Evolutionary conservation across 2,888 invertebrate species (phyloP).

Genomic region (Yponomeuta cagnagella): DNA sequence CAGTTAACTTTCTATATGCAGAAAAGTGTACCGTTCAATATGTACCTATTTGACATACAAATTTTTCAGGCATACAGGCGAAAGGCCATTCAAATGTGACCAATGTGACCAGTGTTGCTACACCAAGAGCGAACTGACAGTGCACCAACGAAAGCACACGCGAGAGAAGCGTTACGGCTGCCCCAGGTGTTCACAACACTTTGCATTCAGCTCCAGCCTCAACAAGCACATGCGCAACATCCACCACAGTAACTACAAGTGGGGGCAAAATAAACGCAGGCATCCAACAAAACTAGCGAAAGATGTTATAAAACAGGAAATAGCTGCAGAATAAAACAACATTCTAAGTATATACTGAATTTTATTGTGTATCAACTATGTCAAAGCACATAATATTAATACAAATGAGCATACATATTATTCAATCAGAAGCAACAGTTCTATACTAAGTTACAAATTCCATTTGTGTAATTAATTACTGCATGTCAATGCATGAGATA

Average conservation of each 20-base stretch:
- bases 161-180: slow-evolving; percentile 61
- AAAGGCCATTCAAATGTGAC: slow-evolving; percentile 54
- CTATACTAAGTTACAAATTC: not conserved
- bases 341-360: not conserved
- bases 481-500: not conserved
- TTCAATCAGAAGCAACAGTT: not conserved
- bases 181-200: slow-evolving; percentile 53
- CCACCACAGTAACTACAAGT: slow-evolving; percentile 57
- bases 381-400: slow-evolving; percentile 2
- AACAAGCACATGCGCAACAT: slow-evolving; percentile 64
- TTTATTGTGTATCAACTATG: slow-evolving; percentile 9
- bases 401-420: slow-evolving; percentile 24
- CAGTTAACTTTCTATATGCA: too few species aligned
- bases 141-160: slow-evolving; percentile 58
- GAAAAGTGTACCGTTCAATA: too few species aligned
- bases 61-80: slow-evolving; percentile 56
- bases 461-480: not conserved
- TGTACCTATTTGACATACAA: not conserved
- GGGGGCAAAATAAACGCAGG: slow-evolving; percentile 43
- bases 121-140: slow-evolving; percentile 50
- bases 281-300: not conserved
- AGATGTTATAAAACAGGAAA: not conserved
- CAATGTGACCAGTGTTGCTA: slow-evolving; percentile 51
- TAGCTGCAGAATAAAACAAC: not conserved
- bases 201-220: slow-evolving; percentile 59